phyloP scores from a whole-genome alignment of 2,113 vertebrate species.

The Ammodytes marinus region DNA sequence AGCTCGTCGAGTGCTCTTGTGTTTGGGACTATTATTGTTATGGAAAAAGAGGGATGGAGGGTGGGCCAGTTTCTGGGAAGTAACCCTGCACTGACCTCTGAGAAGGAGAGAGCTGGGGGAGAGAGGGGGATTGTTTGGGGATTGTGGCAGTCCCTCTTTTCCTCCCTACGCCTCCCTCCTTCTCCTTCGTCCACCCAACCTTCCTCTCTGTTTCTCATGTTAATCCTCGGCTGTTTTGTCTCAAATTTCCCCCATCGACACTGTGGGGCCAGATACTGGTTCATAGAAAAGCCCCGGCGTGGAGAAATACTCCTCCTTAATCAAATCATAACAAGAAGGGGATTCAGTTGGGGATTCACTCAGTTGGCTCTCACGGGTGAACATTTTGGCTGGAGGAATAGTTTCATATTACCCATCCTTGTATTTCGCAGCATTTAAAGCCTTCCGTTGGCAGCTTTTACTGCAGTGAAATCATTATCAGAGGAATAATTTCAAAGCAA shows the following conservation, averaged over 20 bases:
- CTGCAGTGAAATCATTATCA: not conserved
- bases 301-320: conserved; percentile 35
- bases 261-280: conserved; percentile 20
- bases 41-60: conserved; percentile 60
- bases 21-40: conserved; percentile 68
- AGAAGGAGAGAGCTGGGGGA: conserved; percentile 40
- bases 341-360: conserved; percentile 22
- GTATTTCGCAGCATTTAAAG: not conserved
- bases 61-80: conserved; percentile 73
- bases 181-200: not conserved
- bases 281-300: conserved; percentile 21
- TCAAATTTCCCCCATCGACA: conserved; percentile 41
- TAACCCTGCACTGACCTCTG: conserved; percentile 70
- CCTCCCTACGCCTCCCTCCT: conserved; percentile 5
- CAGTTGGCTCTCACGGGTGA: conserved; percentile 4
- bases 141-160: conserved; percentile 22
- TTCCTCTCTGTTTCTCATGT: conserved; percentile 38
- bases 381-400: conserved; percentile 36
- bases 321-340: conserved; percentile 48
- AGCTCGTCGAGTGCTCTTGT: conserved; percentile 14
- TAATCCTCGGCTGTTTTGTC: conserved; percentile 63
- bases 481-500: not conserved
- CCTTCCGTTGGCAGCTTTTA: conserved; percentile 15
- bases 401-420: conserved; percentile 20
- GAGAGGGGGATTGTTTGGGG: conserved; percentile 44